These are phyloP conservation scores for Calcarius lapponicus DNA, from an alignment of 2,797 vertebrate species.

Conservation along the genomic window DNA sequence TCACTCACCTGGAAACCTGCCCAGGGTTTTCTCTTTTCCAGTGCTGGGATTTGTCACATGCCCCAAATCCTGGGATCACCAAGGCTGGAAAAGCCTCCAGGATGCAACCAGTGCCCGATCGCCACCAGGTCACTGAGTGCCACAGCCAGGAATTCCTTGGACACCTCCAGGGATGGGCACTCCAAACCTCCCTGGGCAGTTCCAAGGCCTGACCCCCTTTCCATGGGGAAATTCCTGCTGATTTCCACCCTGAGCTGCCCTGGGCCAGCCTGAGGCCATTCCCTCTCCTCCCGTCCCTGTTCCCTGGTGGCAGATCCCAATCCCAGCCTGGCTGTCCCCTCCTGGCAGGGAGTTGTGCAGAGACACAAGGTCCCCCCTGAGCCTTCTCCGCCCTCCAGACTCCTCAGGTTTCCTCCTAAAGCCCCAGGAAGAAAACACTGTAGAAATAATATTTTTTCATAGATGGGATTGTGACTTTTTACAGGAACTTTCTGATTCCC, in stretches of 20 bases:
- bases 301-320: neutral
- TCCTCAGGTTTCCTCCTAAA: neutral
- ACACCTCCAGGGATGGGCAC: neutral
- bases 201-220: neutral
- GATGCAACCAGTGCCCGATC: neutral
- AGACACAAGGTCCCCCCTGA: neutral
- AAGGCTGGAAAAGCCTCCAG: neutral
- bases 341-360: neutral
- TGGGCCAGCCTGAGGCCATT: neutral
- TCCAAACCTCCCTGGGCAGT: neutral
- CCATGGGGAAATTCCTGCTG: neutral
- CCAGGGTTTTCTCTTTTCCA: neutral
- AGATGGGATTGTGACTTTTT: neutral
- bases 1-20: neutral
- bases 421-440: neutral
- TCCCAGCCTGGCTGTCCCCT: neutral
- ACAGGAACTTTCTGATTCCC: neutral
- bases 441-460: neutral
- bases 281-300: neutral
- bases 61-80: neutral
- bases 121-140: neutral
- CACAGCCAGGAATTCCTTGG: neutral
- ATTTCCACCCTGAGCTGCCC: too few relatives aligned
- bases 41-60: rapidly evolving
- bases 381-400: neutral